phyloP scores from a whole-genome alignment of 2,888 invertebrate species.

The Orthosia incerta region DNA sequence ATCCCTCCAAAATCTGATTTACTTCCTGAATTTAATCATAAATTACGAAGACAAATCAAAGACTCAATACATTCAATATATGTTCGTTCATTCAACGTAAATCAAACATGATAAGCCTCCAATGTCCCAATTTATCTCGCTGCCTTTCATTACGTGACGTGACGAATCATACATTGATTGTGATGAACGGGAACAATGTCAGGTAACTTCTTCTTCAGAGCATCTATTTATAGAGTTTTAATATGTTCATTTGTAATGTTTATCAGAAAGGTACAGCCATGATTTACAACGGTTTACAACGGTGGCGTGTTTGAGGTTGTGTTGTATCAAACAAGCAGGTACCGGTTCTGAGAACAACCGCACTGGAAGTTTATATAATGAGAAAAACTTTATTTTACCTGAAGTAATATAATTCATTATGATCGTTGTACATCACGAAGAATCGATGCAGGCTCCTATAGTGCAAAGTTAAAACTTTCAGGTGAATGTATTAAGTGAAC shows the following conservation, averaged over 20 bases:
- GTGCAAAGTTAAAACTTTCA: too few relatives aligned
- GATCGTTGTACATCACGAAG: not conserved
- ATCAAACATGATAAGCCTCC: conserved; percentile 21
- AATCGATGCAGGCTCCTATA: not conserved
- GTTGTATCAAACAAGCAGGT: conserved; percentile 10
- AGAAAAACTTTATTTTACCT: not conserved
- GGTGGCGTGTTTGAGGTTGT: not conserved
- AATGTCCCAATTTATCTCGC: not conserved
- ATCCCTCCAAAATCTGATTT: not conserved
- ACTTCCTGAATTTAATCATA: conserved; percentile 1
- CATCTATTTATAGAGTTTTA: conserved; percentile 4
- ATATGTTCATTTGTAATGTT: not conserved
- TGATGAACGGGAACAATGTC: conserved; percentile 10
- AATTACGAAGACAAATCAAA: conserved; percentile 10
- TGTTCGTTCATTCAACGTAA: conserved; percentile 16
- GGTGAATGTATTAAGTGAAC: too few relatives aligned
- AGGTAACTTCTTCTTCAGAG: conserved; percentile 11
- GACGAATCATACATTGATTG: conserved; percentile 7
- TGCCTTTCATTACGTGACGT: not conserved
- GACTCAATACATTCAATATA: conserved; percentile 2
- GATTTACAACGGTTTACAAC: too few relatives aligned
- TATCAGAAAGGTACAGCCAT: conserved; percentile 1
- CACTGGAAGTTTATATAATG: not conserved
- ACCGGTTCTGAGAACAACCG: conserved; percentile 7
- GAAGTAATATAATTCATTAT: conserved; percentile 1